Conservation (phyloP, 1,140 invertebrate species). For the Tachypleus tridentatus region DNA sequence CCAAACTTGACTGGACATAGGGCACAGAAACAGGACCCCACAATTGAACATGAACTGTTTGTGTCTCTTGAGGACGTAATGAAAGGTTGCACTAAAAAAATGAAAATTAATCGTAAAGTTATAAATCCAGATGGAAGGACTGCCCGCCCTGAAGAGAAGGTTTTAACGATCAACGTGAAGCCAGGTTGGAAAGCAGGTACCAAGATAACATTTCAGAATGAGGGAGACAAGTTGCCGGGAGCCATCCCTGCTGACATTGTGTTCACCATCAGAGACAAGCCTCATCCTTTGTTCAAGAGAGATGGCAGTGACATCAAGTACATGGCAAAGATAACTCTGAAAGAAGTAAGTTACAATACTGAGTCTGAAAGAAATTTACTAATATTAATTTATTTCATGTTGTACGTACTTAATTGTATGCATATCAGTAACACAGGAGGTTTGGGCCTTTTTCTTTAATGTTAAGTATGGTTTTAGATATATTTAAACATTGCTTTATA, state of each 20-base stretch:
- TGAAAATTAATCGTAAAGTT: constrained; percentile 95
- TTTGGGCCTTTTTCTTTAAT: too few species aligned
- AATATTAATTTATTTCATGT: too few species aligned
- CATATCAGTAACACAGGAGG: too few species aligned
- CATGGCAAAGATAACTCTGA: constrained; percentile 76
- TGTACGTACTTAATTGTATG: too few species aligned
- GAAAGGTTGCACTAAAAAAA: constrained; percentile 93
- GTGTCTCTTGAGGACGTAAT: constrained; percentile 84
- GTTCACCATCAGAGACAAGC: constrained; percentile 96
- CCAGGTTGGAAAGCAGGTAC: constrained; percentile 99
- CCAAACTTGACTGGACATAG: constrained; percentile 30
- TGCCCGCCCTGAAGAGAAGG: constrained; percentile 87
- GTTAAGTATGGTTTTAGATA: too few species aligned
- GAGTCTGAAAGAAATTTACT: too few species aligned
- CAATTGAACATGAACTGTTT: constrained; percentile 91
- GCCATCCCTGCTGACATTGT: constrained; percentile 98
- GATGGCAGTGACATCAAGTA: constrained; percentile 92
- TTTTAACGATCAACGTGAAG: constrained; percentile 94
- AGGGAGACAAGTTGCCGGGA: constrained; percentile 93
- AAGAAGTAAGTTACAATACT: constrained; percentile 52
- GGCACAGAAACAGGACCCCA: constrained; percentile 59
- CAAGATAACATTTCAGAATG: constrained; percentile 97
- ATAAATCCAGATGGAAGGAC: constrained; percentile 66
- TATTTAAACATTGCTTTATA: too few species aligned
- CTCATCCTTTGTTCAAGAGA: constrained; percentile 83